Conservation (phyloP, 2,113 vertebrate genomes). For the Morone saxatilis region DNA sequence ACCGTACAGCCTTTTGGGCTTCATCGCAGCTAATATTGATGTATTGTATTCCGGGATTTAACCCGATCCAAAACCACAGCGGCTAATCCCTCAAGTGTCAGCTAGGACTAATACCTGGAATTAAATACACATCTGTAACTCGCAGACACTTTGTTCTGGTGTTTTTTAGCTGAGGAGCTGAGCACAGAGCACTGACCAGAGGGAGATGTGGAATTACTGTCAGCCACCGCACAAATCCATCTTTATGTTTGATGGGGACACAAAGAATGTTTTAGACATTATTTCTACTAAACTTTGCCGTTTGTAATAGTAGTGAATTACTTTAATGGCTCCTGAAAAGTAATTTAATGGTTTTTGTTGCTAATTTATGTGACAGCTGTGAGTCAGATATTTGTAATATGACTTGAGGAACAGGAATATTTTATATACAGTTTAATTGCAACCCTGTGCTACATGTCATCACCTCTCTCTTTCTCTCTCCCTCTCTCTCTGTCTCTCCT, state of each 20-base stretch:
- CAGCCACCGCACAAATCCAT: constrained; percentile 13
- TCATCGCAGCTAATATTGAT: constrained; percentile 39
- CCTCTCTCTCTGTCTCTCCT: too few species aligned
- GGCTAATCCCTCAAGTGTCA: constrained; percentile 49
- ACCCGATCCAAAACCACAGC: constrained; percentile 59
- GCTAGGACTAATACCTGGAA: constrained; percentile 68
- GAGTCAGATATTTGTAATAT: too few species aligned
- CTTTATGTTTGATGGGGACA: background rate
- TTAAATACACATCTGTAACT: constrained; percentile 51
- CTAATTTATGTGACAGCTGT: too few species aligned
- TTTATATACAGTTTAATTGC: too few species aligned
- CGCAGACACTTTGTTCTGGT: constrained; percentile 26
- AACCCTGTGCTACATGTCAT: too few species aligned
- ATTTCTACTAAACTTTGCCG: background rate
- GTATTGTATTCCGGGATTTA: constrained; percentile 53
- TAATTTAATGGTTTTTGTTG: too few species aligned
- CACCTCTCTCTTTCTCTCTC: too few species aligned
- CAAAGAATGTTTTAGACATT: background rate
- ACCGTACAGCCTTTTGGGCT: constrained; percentile 16
- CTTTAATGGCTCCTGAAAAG: too few species aligned
- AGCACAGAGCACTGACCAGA: background rate
- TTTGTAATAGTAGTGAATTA: too few species aligned
- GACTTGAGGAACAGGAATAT: too few species aligned
- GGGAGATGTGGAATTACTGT: constrained; percentile 23
- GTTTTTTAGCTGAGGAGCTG: background rate